Evolutionary conservation across 2,113 vertebrate species (phyloP).

Genomic region (Prunella fulvescens): DNA sequence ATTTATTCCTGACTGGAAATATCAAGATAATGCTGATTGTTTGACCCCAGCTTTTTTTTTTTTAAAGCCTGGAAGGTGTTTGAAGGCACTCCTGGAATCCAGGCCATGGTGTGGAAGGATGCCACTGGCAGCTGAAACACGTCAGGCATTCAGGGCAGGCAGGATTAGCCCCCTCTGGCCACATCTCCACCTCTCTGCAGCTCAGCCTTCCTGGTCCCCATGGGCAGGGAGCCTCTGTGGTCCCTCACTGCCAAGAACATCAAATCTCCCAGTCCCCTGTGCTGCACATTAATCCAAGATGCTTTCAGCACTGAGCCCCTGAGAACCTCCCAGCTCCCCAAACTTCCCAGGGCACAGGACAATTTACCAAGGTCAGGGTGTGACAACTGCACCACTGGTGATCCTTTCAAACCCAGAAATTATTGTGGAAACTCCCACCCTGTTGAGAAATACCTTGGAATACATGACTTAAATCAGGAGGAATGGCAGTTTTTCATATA

Average conservation of each 20-base stretch:
- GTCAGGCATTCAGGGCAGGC: neutral
- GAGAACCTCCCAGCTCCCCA: neutral
- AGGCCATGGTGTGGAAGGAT: neutral
- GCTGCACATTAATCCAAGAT: neutral
- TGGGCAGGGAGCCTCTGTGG: neutral
- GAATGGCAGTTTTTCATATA: neutral
- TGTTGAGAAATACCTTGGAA: neutral
- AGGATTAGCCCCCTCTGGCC: neutral
- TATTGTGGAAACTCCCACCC: neutral
- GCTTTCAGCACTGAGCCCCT: neutral
- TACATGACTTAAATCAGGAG: neutral
- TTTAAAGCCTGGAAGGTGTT: neutral
- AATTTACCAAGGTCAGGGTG: no score
- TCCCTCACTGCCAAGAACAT: neutral
- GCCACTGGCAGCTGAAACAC: neutral
- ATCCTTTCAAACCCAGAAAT: neutral
- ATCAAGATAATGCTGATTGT: neutral
- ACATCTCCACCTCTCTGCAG: neutral
- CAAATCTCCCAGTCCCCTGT: neutral
- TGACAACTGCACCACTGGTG: neutral
- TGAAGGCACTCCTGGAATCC: neutral
- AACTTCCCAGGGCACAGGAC: neutral
- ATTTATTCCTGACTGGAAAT: neutral
- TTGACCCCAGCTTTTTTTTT: neutral
- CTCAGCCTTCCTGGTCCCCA: neutral